Conservation (phyloP, 1,140 invertebrate genomes). For the Trichogramma pretiosum region DNA sequence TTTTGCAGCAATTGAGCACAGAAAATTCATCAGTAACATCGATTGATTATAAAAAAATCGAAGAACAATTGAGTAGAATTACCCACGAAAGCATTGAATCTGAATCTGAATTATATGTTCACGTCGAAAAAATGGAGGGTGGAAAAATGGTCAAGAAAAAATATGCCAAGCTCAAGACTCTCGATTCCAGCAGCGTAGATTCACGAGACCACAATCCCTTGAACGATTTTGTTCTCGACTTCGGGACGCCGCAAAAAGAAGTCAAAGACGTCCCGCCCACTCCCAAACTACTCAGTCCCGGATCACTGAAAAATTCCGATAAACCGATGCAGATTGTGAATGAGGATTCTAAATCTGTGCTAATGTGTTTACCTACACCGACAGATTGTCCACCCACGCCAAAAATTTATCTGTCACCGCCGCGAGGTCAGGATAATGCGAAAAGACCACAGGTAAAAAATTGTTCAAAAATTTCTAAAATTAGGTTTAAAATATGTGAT, state of each 20-base stretch:
- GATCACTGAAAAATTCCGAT: neutral
- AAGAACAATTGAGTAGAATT: slow-evolving; percentile 1
- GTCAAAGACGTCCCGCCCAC: too few relatives aligned
- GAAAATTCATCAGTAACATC: slow-evolving; percentile 4
- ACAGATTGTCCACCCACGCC: slow-evolving; percentile 10
- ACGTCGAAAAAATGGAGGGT: slow-evolving; percentile 8
- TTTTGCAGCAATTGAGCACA: too few relatives aligned
- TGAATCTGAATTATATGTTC: slow-evolving; percentile 6
- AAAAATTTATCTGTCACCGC: slow-evolving; percentile 8
- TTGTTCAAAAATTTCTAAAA: neutral
- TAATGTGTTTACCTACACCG: neutral
- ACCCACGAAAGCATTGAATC: neutral
- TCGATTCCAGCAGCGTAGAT: slow-evolving; percentile 1
- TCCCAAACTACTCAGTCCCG: slow-evolving; percentile 5
- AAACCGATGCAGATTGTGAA: neutral
- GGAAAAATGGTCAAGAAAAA: slow-evolving; percentile 14
- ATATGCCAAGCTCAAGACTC: slow-evolving; percentile 9
- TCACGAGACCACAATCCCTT: neutral
- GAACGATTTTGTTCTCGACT: neutral
- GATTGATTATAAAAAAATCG: slow-evolving; percentile 3
- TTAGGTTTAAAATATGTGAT: neutral
- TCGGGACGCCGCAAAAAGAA: neutral
- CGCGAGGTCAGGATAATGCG: neutral
- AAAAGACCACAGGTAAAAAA: neutral
- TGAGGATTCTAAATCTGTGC: slow-evolving; percentile 8